Conservation (phyloP, 2,113 vertebrate species). For the Cariama cristata region DNA sequence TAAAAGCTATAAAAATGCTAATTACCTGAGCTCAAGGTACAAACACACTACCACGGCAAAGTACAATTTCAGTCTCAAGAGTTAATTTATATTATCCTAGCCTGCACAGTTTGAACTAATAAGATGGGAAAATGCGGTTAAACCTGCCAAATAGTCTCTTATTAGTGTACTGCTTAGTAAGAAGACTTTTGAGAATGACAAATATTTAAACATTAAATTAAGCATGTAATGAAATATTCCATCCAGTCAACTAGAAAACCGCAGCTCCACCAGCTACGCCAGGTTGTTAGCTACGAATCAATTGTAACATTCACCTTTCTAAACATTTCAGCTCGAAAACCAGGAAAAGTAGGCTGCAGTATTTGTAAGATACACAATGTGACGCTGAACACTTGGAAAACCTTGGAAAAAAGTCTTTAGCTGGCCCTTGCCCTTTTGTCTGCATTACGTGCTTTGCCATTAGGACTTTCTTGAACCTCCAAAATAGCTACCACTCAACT, state of each 20-base stretch:
- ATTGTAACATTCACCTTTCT: not conserved
- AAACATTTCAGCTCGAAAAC: not conserved
- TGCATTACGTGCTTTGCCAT: not conserved
- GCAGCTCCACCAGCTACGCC: not conserved
- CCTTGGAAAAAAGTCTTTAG: not conserved
- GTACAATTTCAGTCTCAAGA: slow-evolving; percentile 13
- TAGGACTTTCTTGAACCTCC: not conserved
- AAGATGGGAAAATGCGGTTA: slow-evolving; percentile 33
- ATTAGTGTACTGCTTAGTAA: not conserved
- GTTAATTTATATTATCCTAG: slow-evolving; percentile 23
- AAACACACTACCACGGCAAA: slow-evolving; percentile 4
- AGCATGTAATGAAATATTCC: slow-evolving; percentile 41
- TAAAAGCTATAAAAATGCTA: slow-evolving; percentile 66
- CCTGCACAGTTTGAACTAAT: not conserved
- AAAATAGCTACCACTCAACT: not conserved
- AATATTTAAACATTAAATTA: slow-evolving; percentile 55
- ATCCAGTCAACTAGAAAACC: slow-evolving; percentile 21
- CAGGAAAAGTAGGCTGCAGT: not conserved
- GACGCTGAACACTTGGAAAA: not conserved
- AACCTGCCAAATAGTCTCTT: slow-evolving; percentile 41
- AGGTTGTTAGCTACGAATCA: not conserved
- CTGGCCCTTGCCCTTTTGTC: not conserved
- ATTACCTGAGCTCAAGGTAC: slow-evolving; percentile 25
- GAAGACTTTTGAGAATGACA: slow-evolving; percentile 16
- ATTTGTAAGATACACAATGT: not conserved